These are phyloP conservation scores for Malacosoma neustria DNA, from an alignment of 2,888 invertebrate genomes.

Conservation along the genomic window DNA sequence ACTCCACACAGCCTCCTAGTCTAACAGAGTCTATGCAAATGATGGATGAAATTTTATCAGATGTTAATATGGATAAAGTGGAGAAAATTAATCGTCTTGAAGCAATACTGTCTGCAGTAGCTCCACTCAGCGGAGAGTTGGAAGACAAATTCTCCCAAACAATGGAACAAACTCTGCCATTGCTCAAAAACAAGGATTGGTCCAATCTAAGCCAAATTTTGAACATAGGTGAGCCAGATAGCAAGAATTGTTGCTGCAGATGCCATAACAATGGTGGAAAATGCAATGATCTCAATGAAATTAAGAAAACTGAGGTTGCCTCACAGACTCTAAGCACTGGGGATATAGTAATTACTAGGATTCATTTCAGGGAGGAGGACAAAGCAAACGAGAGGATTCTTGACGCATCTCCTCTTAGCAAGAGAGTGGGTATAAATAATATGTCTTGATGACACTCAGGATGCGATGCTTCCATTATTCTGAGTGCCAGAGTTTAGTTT, in stretches of 20 bases:
- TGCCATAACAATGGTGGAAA: slow-evolving; percentile 68
- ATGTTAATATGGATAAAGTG: slow-evolving; percentile 87
- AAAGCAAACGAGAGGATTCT: slow-evolving; percentile 59
- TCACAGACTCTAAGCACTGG: slow-evolving; percentile 93
- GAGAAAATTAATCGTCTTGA: slow-evolving; percentile 91
- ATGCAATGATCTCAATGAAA: slow-evolving; percentile 64
- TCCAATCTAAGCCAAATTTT: slow-evolving; percentile 67
- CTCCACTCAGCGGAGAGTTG: slow-evolving; percentile 78
- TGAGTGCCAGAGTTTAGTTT: slow-evolving; percentile 61
- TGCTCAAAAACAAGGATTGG: slow-evolving; percentile 71
- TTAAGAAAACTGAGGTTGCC: slow-evolving; percentile 71
- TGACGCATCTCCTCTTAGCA: slow-evolving; percentile 59
- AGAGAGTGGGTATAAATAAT: slow-evolving; percentile 55
- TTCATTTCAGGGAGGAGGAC: slow-evolving; percentile 74
- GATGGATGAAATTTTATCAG: slow-evolving; percentile 88
- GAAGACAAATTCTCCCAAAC: slow-evolving; percentile 69
- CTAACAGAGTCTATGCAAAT: slow-evolving; percentile 93
- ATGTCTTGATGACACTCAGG: slow-evolving; percentile 59
- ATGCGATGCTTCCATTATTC: slow-evolving; percentile 45
- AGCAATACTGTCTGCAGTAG: slow-evolving; percentile 87
- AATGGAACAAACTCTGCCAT: slow-evolving; percentile 68
- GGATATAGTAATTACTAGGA: slow-evolving; percentile 93
- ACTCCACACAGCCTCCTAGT: slow-evolving; percentile 86
- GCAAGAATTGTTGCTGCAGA: slow-evolving; percentile 70
- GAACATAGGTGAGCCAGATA: slow-evolving; percentile 56